Evolutionary conservation across 2,113 vertebrate species (phyloP), one percentile per base, ranked within the genome.

Genomic region (Romanogobio albipinnatus): DNA sequence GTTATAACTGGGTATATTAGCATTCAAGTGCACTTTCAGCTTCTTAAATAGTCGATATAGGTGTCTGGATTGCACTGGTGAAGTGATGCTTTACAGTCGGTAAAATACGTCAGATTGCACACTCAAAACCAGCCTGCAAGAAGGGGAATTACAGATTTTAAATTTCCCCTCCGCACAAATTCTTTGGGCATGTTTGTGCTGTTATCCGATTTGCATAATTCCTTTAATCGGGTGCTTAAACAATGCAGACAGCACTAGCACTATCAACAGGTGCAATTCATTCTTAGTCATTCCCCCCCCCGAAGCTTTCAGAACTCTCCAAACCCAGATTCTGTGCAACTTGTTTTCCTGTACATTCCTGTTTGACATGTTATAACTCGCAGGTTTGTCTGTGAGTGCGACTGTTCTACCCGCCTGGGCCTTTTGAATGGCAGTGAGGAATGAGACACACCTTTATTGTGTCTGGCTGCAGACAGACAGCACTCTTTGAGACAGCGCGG

Each of bases 401-500:
- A 43, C 47, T 79, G 76, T 53, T 81, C 26, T 51, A 61, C 10
- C 76, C 13, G 1, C 76, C 22, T 59, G 33, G 26, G 76, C 19
- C 66, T 58, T 71, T 29, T 82, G 66, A 71, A 82, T 77, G 85
- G 68, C 43, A 3, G 9, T 36, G n/a, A 43, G 84, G 85, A 86
- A 84, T 84, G 85, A 85, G 81, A 56, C 76, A 51, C 66, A 64
- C 68, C 62, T 80, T 83, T 86, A 70, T 86, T 85, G 78, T 84
- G 85, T 86, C 87, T 82, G 62, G 15, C 29, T 73, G 47, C 73
- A 88, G 62, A 76, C 84, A 84, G 61, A 86, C 82, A 73, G 51
- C 68, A 64, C 71, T 49, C 33, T 47, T 26, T 81, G 49, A 61
- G 75, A 84, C 70, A 81, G 43, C 53, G 51, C 51, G 51, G 33